Evolutionary conservation across 2,888 invertebrate genomes (phyloP).

Genomic region (Agriopis marginaria): DNA sequence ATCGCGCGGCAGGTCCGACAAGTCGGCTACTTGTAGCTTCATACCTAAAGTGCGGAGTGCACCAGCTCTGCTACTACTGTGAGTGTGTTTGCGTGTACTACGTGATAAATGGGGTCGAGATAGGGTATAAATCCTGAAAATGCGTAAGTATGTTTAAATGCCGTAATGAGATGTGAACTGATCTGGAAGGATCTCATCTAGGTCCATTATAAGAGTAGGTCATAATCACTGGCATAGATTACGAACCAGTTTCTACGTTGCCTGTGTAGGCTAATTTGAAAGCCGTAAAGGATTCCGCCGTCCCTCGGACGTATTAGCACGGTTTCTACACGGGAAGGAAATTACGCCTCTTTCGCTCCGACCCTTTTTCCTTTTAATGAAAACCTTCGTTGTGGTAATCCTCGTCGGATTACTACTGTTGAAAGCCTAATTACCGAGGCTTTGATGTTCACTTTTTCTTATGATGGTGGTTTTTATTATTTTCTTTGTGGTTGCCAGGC

Average conservation of each 20-base stretch:
- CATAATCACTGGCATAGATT: slow-evolving; percentile 19
- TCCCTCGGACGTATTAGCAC: slow-evolving; percentile 68
- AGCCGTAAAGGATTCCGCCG: slow-evolving; percentile 63
- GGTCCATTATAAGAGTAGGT: not conserved
- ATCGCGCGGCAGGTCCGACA: too few relatives aligned
- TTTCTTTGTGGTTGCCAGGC: not conserved
- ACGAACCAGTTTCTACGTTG: slow-evolving; percentile 12
- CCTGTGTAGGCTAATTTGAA: slow-evolving; percentile 62
- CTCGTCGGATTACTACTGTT: slow-evolving; percentile 52
- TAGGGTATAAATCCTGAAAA: too few relatives aligned
- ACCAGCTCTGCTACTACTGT: too few relatives aligned
- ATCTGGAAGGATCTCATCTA: not conserved
- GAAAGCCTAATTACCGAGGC: slow-evolving; percentile 53
- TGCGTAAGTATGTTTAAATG: too few relatives aligned
- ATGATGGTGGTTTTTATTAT: slow-evolving; percentile 12
- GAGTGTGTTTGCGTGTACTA: too few relatives aligned
- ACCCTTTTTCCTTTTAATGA: slow-evolving; percentile 66
- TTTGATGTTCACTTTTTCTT: slow-evolving; percentile 39
- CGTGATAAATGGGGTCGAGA: too few relatives aligned
- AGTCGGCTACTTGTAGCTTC: too few relatives aligned
- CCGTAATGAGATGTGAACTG: not conserved
- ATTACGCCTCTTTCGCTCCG: slow-evolving; percentile 70
- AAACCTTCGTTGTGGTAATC: slow-evolving; percentile 64
- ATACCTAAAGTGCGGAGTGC: too few relatives aligned
- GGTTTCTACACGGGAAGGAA: slow-evolving; percentile 67